Percentiles rank a stretch among this genome's conserved stretches.
These are phyloP conservation scores for Hipposideros larvatus DNA, from an alignment of 2,797 vertebrate genomes.

Conservation along the genomic window DNA sequence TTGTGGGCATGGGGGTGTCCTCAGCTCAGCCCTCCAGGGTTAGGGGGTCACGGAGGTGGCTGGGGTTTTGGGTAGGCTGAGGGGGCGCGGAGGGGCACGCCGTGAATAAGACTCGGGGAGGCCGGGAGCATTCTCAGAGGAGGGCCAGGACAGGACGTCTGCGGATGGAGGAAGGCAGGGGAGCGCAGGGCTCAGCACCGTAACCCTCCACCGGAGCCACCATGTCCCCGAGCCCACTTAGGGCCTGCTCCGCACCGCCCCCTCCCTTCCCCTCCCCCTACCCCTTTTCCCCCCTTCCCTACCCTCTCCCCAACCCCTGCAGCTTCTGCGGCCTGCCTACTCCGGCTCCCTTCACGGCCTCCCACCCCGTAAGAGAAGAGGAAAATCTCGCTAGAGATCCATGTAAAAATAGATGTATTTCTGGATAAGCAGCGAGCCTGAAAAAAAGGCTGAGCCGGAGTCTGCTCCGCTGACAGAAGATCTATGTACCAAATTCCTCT, in stretches of 20 bases:
- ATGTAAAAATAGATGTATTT: constrained; percentile 82
- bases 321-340: fast-evolving
- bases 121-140: not conserved
- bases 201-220: not conserved
- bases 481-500: constrained; percentile 82
- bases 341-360: not conserved
- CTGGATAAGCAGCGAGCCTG: constrained; percentile 76
- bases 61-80: not conserved
- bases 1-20: not conserved
- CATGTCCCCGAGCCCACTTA: not conserved
- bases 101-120: not conserved
- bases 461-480: constrained; percentile 80
- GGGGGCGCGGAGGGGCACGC: fast-evolving
- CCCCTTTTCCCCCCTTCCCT: too few species aligned
- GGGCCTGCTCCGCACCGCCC: not conserved
- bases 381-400: constrained; percentile 59
- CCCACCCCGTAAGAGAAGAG: not conserved
- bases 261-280: too few species aligned
- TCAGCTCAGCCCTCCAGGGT: not conserved
- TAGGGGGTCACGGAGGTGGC: not conserved
- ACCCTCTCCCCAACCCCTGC: too few species aligned
- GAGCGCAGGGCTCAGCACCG: not conserved
- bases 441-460: constrained; percentile 74
- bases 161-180: not conserved
- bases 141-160: not conserved